phyloP scores from a whole-genome alignment of 2,113 vertebrate species.

The Nestor notabilis region DNA sequence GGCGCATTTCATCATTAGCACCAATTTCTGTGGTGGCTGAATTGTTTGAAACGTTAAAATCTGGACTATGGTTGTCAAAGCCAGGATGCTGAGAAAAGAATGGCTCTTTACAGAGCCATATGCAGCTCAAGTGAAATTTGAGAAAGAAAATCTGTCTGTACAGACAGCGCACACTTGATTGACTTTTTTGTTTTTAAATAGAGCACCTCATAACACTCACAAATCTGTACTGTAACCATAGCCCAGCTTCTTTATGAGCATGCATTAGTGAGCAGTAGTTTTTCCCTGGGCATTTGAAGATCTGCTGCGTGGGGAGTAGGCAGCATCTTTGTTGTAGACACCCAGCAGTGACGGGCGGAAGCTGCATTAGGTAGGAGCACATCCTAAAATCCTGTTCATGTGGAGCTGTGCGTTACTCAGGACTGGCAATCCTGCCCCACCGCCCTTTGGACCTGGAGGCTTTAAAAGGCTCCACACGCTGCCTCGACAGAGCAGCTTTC shows the following conservation, averaged over 20 bases:
- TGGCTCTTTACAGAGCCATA: neutral
- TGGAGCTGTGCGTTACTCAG: neutral
- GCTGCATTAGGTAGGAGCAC: neutral
- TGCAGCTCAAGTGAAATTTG: neutral
- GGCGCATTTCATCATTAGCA: neutral
- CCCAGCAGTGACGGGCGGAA: neutral
- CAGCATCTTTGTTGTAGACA: neutral
- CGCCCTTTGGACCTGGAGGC: neutral
- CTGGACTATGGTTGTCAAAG: slow-evolving; percentile 2
- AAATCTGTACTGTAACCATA: neutral
- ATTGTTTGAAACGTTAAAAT: slow-evolving; percentile 3
- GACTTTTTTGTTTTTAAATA: neutral
- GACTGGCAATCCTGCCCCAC: neutral
- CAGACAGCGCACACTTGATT: neutral
- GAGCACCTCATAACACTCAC: neutral
- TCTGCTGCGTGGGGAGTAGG: neutral
- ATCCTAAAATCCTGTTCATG: fast-evolving
- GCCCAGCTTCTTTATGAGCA: neutral
- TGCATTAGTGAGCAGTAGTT: neutral
- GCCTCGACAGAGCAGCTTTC: neutral
- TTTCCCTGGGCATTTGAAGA: neutral
- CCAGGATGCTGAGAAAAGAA: neutral
- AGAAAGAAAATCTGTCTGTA: neutral
- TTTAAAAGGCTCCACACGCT: neutral
- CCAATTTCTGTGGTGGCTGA: neutral